phyloP scores from a whole-genome alignment of 2,113 vertebrate genomes.

The Hypomesus transpacificus region DNA sequence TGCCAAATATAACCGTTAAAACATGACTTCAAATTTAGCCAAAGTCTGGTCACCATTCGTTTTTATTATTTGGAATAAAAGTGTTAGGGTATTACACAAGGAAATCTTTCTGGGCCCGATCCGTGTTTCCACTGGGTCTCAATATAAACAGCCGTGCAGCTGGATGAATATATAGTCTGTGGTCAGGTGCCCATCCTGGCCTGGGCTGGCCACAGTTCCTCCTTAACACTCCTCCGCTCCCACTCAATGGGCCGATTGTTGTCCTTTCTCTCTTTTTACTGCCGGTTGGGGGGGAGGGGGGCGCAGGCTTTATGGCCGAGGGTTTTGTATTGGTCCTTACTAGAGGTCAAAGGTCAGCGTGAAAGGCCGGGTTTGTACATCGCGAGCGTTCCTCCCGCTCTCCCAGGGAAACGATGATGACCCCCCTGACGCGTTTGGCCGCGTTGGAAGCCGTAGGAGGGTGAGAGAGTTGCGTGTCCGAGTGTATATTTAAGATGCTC shows the following conservation, averaged over 20 bases:
- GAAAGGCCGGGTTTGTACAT: conserved; percentile 29
- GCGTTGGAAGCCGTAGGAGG: conserved; percentile 17
- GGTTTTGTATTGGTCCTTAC: conserved; percentile 47
- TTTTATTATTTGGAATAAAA: conserved; percentile 62
- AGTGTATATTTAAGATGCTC: not conserved
- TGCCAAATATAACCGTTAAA: conserved; percentile 55
- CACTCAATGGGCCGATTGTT: conserved; percentile 50
- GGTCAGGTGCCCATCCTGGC: conserved; percentile 53
- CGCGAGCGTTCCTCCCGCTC: conserved; percentile 36
- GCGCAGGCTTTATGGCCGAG: conserved; percentile 45
- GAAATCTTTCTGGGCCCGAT: conserved; percentile 46
- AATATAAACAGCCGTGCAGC: conserved; percentile 47
- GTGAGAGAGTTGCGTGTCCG: not conserved
- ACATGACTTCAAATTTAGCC: conserved; percentile 41
- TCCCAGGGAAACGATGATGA: conserved; percentile 26
- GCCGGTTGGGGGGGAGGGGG: not conserved
- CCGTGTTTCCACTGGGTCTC: conserved; percentile 56
- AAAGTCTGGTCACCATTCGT: conserved; percentile 46
- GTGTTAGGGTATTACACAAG: conserved; percentile 55
- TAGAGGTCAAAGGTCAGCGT: conserved; percentile 41
- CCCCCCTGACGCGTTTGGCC: not conserved
- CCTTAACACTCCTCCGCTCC: conserved; percentile 31
- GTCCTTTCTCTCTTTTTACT: conserved; percentile 46
- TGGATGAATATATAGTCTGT: conserved; percentile 46
- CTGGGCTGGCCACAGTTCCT: conserved; percentile 43